Evolutionary conservation across 2,113 vertebrate genomes (phyloP).

Genomic region (Syrrhaptes paradoxus): DNA sequence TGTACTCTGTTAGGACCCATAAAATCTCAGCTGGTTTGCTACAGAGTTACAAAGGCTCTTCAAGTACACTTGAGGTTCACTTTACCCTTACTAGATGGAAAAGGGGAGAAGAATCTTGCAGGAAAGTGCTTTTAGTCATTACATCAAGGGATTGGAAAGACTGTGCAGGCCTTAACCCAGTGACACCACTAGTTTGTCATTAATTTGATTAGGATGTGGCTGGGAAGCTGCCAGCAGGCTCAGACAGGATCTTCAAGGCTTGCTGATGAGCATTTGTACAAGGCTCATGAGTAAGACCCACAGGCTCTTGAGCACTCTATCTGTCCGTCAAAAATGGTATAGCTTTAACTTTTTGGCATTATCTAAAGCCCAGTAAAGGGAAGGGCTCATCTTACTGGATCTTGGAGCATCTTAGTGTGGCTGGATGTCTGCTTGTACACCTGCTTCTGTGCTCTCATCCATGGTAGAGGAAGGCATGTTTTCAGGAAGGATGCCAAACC

Average conservation of each 20-base stretch:
- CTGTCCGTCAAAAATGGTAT: background rate
- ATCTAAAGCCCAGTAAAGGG: background rate
- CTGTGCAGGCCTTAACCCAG: background rate
- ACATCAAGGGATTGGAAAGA: background rate
- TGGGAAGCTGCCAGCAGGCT: slow-evolving; percentile 1
- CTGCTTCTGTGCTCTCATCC: background rate
- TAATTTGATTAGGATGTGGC: background rate
- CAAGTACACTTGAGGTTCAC: background rate
- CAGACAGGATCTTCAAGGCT: background rate
- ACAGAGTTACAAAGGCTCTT: background rate
- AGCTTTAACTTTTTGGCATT: background rate
- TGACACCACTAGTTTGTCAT: background rate
- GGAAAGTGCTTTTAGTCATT: slow-evolving; percentile 6
- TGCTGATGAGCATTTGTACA: background rate
- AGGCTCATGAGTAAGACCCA: background rate
- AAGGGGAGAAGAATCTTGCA: slow-evolving; percentile 1
- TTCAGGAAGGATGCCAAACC: background rate
- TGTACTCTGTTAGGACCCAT: background rate
- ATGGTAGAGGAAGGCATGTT: background rate
- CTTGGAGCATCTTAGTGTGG: background rate
- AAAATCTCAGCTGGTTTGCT: slow-evolving; percentile 7
- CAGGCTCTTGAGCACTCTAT: background rate
- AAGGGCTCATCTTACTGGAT: background rate
- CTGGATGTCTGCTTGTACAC: background rate
- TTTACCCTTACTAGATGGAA: slow-evolving; percentile 9